Percentiles rank a stretch among this genome's conserved stretches.
phyloP scores from a whole-genome alignment of 2,888 invertebrate genomes.

The Salticus scenicus region DNA sequence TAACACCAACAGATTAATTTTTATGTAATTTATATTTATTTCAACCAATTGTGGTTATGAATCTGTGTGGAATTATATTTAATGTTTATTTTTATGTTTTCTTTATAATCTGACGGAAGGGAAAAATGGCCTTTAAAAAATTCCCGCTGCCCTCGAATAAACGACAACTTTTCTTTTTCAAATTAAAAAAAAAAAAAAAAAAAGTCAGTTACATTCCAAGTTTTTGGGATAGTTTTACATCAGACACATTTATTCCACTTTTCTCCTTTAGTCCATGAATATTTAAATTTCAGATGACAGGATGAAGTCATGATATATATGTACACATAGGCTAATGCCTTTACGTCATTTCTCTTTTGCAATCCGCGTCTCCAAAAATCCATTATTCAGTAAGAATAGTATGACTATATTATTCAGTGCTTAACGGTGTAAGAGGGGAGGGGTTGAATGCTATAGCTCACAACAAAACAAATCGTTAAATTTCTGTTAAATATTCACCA shows the following conservation, averaged over 20 bases:
- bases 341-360: not conserved
- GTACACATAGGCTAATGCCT: not conserved
- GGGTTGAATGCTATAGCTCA: not conserved
- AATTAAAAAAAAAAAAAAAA: too few species aligned
- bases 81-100: too few species aligned
- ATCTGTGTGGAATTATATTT: too few species aligned
- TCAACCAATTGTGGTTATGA: too few species aligned
- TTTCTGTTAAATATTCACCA: not conserved
- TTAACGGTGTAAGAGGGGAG: too few species aligned
- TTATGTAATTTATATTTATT: too few species aligned
- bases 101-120: too few species aligned
- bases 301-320: not conserved
- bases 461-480: not conserved
- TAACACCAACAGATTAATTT: too few species aligned
- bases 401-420: not conserved
- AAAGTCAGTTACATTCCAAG: too few species aligned
- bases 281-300: not conserved
- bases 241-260: not conserved
- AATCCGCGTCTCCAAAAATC: not conserved
- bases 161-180: too few species aligned
- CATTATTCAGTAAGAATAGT: not conserved
- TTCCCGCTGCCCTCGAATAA: too few species aligned
- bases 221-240: not conserved
- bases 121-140: too few species aligned
- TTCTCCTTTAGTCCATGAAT: not conserved